These are phyloP conservation scores for Aurelia aurita DNA, from an alignment of 30 jellyfish, hydroid and myxozoan genomes.

Conservation along the genomic window DNA sequence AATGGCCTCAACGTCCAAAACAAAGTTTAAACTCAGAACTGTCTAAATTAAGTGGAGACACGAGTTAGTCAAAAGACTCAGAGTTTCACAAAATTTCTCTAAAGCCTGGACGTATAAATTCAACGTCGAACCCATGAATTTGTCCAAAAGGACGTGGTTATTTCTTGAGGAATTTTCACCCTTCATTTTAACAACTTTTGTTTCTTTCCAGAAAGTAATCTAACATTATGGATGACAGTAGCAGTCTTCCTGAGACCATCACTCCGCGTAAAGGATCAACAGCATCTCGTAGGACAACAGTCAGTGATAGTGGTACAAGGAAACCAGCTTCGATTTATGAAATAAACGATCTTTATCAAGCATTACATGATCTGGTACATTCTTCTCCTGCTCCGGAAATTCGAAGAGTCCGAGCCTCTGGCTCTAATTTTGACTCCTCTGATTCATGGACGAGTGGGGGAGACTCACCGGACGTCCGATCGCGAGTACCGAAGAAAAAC, in stretches of 20 bases:
- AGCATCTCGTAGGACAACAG: slow-evolving; percentile 21
- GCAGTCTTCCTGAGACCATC: not conserved
- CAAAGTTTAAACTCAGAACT: too few relatives aligned
- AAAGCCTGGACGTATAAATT: too few relatives aligned
- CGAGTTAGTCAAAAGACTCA: too few relatives aligned
- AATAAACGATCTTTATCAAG: slow-evolving; percentile 88
- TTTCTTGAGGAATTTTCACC: too few relatives aligned
- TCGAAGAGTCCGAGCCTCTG: slow-evolving; percentile 35
- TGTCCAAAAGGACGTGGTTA: too few relatives aligned
- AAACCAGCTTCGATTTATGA: slow-evolving; percentile 85
- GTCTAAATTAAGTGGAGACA: too few relatives aligned
- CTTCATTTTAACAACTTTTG: too few relatives aligned
- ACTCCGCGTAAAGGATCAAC: slow-evolving; percentile 25
- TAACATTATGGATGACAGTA: too few relatives aligned
- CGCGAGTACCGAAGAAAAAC: not conserved
- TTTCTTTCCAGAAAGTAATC: too few relatives aligned
- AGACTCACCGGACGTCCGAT: slow-evolving; percentile 62
- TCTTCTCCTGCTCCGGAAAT: slow-evolving; percentile 56
- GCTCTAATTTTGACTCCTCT: slow-evolving; percentile 47
- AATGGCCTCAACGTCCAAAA: too few relatives aligned
- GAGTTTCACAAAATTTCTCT: too few relatives aligned
- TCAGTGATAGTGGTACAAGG: slow-evolving; percentile 48
- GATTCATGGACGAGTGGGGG: slow-evolving; percentile 69
- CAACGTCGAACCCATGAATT: too few relatives aligned
- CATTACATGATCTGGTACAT: slow-evolving; percentile 85